These are phyloP conservation scores for Ciconia boyciana DNA, from an alignment of 2,113 vertebrate genomes.

Conservation along the genomic window DNA sequence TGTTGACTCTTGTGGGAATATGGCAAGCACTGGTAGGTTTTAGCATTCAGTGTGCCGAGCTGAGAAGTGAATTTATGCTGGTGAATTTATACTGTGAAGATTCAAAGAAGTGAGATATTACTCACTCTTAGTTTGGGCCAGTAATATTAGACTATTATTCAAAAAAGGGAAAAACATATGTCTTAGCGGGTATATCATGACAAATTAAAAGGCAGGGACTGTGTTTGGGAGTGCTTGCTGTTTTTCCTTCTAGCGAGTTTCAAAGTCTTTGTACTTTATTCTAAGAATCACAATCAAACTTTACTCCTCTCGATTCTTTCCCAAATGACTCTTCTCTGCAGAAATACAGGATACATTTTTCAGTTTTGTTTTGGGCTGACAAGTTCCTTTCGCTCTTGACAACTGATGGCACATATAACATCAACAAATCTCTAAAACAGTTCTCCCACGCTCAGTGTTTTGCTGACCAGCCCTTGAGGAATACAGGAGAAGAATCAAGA, in stretches of 20 bases:
- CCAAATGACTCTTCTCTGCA: background rate
- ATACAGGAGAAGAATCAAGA: background rate
- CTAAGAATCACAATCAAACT: background rate
- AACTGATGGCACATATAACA: background rate
- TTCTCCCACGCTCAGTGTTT: background rate
- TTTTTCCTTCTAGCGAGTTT: background rate
- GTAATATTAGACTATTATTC: background rate
- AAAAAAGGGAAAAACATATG: background rate
- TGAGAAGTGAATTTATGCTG: background rate
- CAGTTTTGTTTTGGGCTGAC: slow-evolving; percentile 18
- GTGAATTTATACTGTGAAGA: background rate
- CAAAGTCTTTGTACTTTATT: background rate
- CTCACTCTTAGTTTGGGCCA: background rate
- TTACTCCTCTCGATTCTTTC: background rate
- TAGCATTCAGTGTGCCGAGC: background rate
- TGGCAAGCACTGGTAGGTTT: background rate
- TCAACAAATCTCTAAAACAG: slow-evolving; percentile 18
- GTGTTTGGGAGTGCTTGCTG: background rate
- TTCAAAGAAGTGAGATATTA: slow-evolving; percentile 6
- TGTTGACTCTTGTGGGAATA: background rate
- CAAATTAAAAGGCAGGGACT: background rate
- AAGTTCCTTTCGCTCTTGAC: slow-evolving; percentile 1
- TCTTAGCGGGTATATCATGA: background rate
- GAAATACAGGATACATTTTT: background rate
- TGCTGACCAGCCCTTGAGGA: slow-evolving; percentile 18